Base-by-base conservation (phyloP, 2,888 invertebrate genomes). In the Cheilosia scutellata region DNA sequence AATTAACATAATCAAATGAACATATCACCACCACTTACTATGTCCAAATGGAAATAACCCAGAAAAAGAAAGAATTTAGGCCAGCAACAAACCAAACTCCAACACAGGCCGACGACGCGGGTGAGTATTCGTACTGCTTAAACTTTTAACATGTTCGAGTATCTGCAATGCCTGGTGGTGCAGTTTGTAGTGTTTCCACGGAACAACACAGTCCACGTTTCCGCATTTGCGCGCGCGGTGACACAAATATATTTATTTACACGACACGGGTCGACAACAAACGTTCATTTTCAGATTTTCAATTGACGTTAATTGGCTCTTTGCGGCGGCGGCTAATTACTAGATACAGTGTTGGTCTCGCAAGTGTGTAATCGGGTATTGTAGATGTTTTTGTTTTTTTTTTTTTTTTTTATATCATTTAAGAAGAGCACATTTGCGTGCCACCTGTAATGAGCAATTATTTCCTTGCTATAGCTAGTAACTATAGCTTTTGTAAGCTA, bases 301-400 rank as follows among this genome's bases (percentile, higher is more conserved):
- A 84, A 84, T 84, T 79, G 84, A 84, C 60, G 66, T 76, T 80
- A 84, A 84, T 84, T 84, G 84, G 66, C 80, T 66, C 80, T 84
- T 66, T 75, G 80, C 60, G 80, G 75, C 71, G 47, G 53, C 51
- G 55, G 55, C 58, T 84, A 84, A 84, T 79, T 84, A 71, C 79
- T 60, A 60, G 75, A 80, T 71, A 71, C 68, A 55, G 63, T 58
- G 44, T 58, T 42, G 53, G 27, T 53, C 33, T 20, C 1, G 20
- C n/a, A 47, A 57, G 37, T 4, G 40, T 42, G 33, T 9, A 3
- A 3, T 3, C 33, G 33, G 55, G 42, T 33, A 29, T 25, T 33
- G 20, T n/a, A 9, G 11, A 37, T 37, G 37, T 4, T 11, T 13
- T 16, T 31, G 4, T 2, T 42, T 25, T 71, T 60, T 11, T 65